Evolutionary conservation across 2,113 vertebrate species (phyloP), one percentile per base, ranked within the genome.

Genomic region (Gambusia holbrooki): DNA sequence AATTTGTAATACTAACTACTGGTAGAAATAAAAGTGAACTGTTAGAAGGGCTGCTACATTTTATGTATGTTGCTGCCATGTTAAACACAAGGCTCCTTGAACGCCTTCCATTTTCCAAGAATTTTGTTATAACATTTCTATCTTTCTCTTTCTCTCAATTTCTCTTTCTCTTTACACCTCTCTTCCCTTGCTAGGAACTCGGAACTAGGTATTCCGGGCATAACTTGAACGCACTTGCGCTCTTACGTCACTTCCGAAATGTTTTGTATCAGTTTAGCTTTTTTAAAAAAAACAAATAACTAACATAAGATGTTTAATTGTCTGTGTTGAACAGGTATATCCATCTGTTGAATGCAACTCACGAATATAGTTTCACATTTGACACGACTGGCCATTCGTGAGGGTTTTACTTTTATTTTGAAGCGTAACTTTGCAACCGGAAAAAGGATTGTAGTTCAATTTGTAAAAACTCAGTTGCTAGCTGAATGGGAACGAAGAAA

Each of bases 401-500:
- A 11, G 17, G 0, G 22, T 58, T 15, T 17, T 79, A 2, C 64
- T 87, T 81, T 91, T 90, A 88, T 76, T 87, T 66, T 83, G 79
- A 71, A 81, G 22, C 69, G 10, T 0, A 7, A 28, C 12, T 4
- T 9, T 45, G 65, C 1, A 74, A 83, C 79, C 87, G 89, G 92
- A 91, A 89, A 10, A 1, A 22, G 0, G 10, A 0, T 32, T 69
- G 22, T 25, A 17, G 42, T 37, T 37, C 35, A 37, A 10, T 19
- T 58, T 58, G 51, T 67, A 85, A 22, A 85, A 76, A 2, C 9
- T 48, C 66, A 45, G 73, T 86, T 89, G 85, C 89, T 72, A 94
- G 93, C 89, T 92, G 87, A 82, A 92, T 94, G 93, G 94, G 92
- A 92, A 93, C 81, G 93, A 88, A 91, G 87, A 84, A 87, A 92